phyloP scores from a whole-genome alignment of 2,797 vertebrate genomes.

The Heterohyrax brucei region DNA sequence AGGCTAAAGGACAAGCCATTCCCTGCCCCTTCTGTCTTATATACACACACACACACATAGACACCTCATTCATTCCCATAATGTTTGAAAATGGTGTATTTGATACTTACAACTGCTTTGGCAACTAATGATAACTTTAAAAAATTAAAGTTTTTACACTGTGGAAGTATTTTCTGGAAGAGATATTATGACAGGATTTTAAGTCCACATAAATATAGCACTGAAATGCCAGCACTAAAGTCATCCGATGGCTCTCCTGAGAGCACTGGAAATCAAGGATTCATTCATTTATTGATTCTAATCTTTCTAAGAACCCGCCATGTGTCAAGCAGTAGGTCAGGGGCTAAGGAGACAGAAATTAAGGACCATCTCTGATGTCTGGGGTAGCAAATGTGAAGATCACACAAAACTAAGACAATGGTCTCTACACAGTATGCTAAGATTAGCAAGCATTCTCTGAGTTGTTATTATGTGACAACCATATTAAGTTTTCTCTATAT shows the following conservation, averaged over 20 bases:
- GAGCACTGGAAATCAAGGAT: not conserved
- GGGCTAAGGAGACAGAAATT: not conserved
- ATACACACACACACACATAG: not conserved
- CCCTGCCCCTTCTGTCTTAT: not conserved
- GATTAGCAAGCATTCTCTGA: constrained; percentile 1
- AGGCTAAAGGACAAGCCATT: not conserved
- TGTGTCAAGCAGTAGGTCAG: not conserved
- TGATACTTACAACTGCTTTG: constrained; percentile 45
- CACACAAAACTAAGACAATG: not conserved
- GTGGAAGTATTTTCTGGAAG: not conserved
- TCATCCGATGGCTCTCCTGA: not conserved
- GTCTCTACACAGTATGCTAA: not conserved
- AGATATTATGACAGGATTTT: not conserved
- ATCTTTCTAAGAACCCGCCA: not conserved
- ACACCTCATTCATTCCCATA: not conserved
- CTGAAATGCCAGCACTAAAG: not conserved
- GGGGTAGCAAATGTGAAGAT: not conserved
- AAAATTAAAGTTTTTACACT: too few species aligned
- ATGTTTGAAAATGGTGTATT: not conserved
- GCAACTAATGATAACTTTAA: not conserved
- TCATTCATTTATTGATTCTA: not conserved
- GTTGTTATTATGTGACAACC: not conserved
- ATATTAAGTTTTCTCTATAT: not conserved
- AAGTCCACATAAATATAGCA: constrained; percentile 28
- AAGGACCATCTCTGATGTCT: not conserved